Percentiles rank a stretch among this genome's conserved stretches.
Conservation (phyloP, 1,140 invertebrate genomes). For the Chionoecetes opilio region DNA sequence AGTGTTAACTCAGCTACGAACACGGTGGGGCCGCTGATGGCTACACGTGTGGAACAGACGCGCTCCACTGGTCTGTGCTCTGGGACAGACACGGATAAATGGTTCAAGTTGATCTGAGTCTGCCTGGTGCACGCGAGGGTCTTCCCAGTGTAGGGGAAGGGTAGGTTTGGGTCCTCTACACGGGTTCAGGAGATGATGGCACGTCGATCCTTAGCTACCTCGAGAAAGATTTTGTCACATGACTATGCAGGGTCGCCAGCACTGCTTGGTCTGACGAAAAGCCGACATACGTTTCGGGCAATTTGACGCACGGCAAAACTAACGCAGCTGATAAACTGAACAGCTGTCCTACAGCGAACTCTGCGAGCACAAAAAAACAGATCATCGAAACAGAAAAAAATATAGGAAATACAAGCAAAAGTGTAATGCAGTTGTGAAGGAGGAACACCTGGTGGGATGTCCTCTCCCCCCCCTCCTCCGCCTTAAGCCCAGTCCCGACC, state of each 20-base stretch:
- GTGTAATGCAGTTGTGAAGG: not conserved
- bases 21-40: constrained; percentile 12
- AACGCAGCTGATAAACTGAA: not conserved
- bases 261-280: not conserved
- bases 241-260: not conserved
- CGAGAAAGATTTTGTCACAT: not conserved
- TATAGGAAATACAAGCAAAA: not conserved
- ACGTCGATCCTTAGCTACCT: not conserved
- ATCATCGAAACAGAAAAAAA: not conserved
- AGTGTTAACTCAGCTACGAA: not conserved
- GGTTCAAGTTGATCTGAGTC: not conserved
- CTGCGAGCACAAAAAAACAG: not conserved
- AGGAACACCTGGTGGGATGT: not conserved
- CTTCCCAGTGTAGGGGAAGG: no score
- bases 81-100: constrained; percentile 19
- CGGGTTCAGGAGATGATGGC: not conserved
- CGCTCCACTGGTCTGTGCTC: constrained; percentile 12
- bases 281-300: not conserved
- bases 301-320: constrained; percentile 29
- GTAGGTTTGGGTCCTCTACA: not conserved
- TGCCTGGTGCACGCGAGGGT: not conserved
- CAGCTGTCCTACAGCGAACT: not conserved
- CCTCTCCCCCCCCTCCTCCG: no score
- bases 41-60: constrained; percentile 25
- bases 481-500: not conserved